Evolutionary conservation across 2,797 vertebrate species (phyloP), one percentile per base, ranked within the genome.

Genomic region (Thamnophis elegans): DNA sequence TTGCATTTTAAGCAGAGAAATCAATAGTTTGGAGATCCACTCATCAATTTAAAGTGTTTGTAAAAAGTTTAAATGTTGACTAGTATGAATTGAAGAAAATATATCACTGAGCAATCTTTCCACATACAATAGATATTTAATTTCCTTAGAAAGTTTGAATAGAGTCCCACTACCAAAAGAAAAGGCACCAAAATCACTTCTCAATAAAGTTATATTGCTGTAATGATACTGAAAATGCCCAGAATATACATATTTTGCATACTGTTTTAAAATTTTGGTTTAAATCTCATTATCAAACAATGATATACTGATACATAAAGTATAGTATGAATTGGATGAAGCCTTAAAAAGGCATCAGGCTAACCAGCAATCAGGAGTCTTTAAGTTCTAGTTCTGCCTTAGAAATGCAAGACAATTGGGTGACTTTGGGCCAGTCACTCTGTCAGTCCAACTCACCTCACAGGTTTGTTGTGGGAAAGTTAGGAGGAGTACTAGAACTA

Each of bases 1-100:
- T 98, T 98, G 97, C 97, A 98, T 98, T 97, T 97, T 98, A 98
- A 98, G 93, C 94, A 95, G 90, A 95, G 95, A 96, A 82, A 95
- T 98, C 96, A 94, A 98, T 97, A 97, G 95, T 95, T 95, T 93
- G 92, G 95, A 96, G 68, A 96, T 94, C 93, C 91, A 89, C 68
- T 95, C 96, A 97, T 98, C 97, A 96, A 95, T 97, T 97, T 96
- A 94, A 96, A 96, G 95, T 96, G 97, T 97, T 97, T 97, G 96
- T 90, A 95, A 96, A 93, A 93, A 82, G 95, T 97, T 94, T 97
- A 95, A 96, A 62, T 95, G 93, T 95, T 93, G 92, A 93, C 82
- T 92, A 36, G 58, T 56, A 94, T 90, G 59, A 95, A 93, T 89
- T 62, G 93, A 94, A 85, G 94, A 96, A 97, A 97, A 96, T 22